phyloP scores from a whole-genome alignment of 2,888 invertebrate genomes.

The Stegana nigrithorax region DNA sequence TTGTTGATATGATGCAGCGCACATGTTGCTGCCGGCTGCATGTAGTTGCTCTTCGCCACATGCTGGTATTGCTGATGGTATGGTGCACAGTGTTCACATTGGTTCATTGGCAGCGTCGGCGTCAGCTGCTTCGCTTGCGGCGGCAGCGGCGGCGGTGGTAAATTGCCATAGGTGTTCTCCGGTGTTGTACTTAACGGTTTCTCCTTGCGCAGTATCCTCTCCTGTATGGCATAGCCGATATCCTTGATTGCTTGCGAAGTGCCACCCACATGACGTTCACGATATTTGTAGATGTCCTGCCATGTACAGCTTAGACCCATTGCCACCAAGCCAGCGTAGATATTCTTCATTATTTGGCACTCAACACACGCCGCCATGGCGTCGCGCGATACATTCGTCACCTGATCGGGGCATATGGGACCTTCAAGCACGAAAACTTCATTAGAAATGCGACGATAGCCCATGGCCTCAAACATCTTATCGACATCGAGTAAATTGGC shows the following conservation, averaged over 20 bases:
- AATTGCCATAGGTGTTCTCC: constrained; percentile 51
- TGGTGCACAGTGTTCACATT: constrained; percentile 41
- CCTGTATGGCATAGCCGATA: constrained; percentile 57
- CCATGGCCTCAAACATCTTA: constrained; percentile 83
- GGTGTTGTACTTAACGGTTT: constrained; percentile 39
- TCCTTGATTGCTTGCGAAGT: constrained; percentile 62
- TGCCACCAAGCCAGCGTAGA: constrained; percentile 80
- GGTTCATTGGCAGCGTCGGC: constrained; percentile 4
- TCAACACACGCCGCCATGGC: constrained; percentile 88
- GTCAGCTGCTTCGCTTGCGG: background rate
- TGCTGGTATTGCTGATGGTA: constrained; percentile 41
- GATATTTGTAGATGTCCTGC: constrained; percentile 73
- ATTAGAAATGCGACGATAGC: constrained; percentile 76
- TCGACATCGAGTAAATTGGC: constrained; percentile 84
- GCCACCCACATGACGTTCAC: constrained; percentile 64
- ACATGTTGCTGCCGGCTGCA: constrained; percentile 25
- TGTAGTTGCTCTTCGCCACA: constrained; percentile 21
- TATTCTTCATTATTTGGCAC: constrained; percentile 82
- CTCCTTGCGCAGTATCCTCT: constrained; percentile 58
- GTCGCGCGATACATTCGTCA: constrained; percentile 83
- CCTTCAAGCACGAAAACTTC: constrained; percentile 74
- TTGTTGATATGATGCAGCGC: constrained; percentile 28
- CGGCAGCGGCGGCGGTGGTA: constrained; percentile 18
- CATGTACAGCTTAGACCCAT: constrained; percentile 72
- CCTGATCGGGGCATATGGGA: constrained; percentile 85